Conservation (phyloP, 2,888 invertebrate species). For the Lycocerus yunnanus region DNA sequence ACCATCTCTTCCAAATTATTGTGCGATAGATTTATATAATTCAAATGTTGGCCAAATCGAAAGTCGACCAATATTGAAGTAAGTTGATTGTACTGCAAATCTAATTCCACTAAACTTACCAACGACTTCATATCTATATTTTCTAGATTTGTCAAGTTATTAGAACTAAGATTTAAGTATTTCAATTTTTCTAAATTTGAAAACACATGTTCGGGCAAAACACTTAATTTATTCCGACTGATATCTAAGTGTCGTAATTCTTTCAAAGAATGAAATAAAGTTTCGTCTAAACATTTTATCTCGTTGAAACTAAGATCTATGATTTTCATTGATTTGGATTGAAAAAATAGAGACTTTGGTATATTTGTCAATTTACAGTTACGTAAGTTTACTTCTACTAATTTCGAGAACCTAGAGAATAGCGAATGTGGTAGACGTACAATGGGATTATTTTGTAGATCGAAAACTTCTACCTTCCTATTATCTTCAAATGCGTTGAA, state of each 20-base stretch:
- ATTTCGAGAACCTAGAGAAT: slow-evolving; percentile 32
- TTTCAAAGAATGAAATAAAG: slow-evolving; percentile 62
- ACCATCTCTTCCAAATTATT: slow-evolving; percentile 31
- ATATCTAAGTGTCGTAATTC: not conserved
- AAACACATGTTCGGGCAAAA: slow-evolving; percentile 61
- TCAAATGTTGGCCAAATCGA: slow-evolving; percentile 40
- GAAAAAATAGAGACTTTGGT: slow-evolving; percentile 66
- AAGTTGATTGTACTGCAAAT: slow-evolving; percentile 69
- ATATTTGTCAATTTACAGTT: slow-evolving; percentile 57
- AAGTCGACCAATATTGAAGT: slow-evolving; percentile 62
- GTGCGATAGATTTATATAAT: slow-evolving; percentile 25
- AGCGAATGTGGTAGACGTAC: slow-evolving; percentile 7
- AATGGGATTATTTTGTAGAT: not conserved
- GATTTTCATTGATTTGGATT: slow-evolving; percentile 52
- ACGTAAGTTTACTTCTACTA: slow-evolving; percentile 36
- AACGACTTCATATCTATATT: slow-evolving; percentile 65
- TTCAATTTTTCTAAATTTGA: slow-evolving; percentile 61
- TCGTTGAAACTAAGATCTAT: not conserved
- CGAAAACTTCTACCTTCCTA: not conserved
- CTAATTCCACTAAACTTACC: slow-evolving; percentile 60
- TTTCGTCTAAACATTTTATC: slow-evolving; percentile 57
- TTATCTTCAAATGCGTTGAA: not conserved
- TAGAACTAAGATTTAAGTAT: slow-evolving; percentile 44
- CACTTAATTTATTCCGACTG: slow-evolving; percentile 59
- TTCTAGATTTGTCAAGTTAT: slow-evolving; percentile 51